Evolutionary conservation across 2,113 vertebrate genomes (phyloP), one percentile per base, ranked within the genome.

Genomic region (Paedocypris sp.): DNA sequence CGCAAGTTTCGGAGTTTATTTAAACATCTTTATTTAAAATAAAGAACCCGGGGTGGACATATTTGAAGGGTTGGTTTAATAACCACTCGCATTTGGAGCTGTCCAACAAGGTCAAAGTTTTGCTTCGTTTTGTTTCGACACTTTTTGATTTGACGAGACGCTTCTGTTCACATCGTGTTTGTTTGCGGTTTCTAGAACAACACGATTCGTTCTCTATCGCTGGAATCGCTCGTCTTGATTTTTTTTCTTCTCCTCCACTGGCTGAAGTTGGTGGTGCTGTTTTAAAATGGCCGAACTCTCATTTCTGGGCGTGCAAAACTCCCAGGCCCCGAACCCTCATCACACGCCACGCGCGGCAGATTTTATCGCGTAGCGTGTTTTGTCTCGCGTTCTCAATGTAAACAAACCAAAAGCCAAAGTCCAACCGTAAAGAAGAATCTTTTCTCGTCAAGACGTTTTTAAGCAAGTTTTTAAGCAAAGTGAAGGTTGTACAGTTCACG

Each of bases 221-320:
- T 29, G 52, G 16, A 11, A 9, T 48, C 29, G 26, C 16, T 20
- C 13, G 42, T 32, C 16, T 23, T 9, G 16, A 11, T 0, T 32
- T 5, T 39, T 16, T 23, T 42, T 13, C 51, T 41, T 16, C 6
- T 52, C 47, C 29, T 15, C 31, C 38, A 2, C 26, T 58, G 19
- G 38, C 28, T 31, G 7, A 60, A 71, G 50, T 60, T n/a, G 75
- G 28, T 16, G 77, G 23, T 74, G 75, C 76, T 78, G 76, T 69
- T 80, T 72, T 75, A 85, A 86, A 82, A 90, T 90, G 87, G 87
- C 87, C 80, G 86, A 78, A 83, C 75, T 78, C 76, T 43, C 51
- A 59, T 63, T 63, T 41, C 39, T 43, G 46, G 22, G 47, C 60
- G 15, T 51, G 36, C 36, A 62, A 38, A 62, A 41, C 52, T 19